Evolutionary conservation across 2,888 invertebrate species (phyloP).

Genomic region (Archaeoteleia sp.): DNA sequence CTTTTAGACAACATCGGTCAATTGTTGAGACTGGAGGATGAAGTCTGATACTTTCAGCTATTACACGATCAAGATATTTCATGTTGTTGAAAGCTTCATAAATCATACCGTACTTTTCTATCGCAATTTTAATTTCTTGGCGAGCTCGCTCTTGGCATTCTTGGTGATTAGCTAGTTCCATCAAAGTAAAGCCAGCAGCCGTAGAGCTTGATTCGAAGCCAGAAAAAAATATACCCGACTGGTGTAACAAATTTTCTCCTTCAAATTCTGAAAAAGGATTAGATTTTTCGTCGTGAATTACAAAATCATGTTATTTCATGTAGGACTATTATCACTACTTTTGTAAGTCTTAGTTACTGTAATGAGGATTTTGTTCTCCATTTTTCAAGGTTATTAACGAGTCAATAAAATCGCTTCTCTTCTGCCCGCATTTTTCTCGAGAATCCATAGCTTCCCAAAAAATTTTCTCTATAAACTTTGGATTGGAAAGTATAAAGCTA

Average conservation of each 20-base stretch:
- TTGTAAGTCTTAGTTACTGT: slow-evolving; percentile 67
- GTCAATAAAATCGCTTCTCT: slow-evolving; percentile 68
- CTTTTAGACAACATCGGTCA: slow-evolving; percentile 63
- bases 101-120: slow-evolving; percentile 63
- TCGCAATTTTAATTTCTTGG: slow-evolving; percentile 60
- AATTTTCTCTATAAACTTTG: slow-evolving; percentile 63
- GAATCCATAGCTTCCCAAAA: slow-evolving; percentile 65
- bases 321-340: no score
- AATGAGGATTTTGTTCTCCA: slow-evolving; percentile 65
- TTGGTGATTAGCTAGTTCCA: slow-evolving; percentile 62
- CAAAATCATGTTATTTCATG: no score
- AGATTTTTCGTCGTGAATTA: no score
- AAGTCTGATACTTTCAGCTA: slow-evolving; percentile 66
- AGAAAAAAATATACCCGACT: slow-evolving; percentile 69
- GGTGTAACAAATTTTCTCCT: slow-evolving; percentile 67
- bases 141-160: slow-evolving; percentile 60
- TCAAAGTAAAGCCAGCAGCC: slow-evolving; percentile 63
- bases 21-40: slow-evolving; percentile 70
- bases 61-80: slow-evolving; percentile 66
- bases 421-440: slow-evolving; percentile 61
- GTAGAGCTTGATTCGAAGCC: slow-evolving; percentile 70
- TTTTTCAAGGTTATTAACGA: slow-evolving; percentile 66
- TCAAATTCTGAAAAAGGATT: slow-evolving; percentile 66
- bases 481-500: slow-evolving; percentile 63
- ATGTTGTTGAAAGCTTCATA: slow-evolving; percentile 68